Conservation (phyloP, 2,113 vertebrate species). For the Chaenogobius annularis region DNA sequence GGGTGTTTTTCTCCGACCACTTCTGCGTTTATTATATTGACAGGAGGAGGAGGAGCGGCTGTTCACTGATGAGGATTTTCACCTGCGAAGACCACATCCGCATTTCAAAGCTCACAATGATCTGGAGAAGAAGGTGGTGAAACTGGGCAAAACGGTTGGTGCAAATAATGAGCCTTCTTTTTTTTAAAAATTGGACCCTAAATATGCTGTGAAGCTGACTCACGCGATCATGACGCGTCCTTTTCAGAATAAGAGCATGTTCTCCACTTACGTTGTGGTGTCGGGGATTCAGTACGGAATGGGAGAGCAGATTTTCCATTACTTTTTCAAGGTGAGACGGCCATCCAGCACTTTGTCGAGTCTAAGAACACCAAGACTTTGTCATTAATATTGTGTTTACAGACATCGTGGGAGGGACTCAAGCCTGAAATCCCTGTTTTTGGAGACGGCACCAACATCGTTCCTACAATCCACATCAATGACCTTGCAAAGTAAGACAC, state of each 20-base stretch:
- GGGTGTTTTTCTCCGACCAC: too few species aligned
- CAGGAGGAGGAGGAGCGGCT: conserved; percentile 82
- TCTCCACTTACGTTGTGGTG: conserved; percentile 86
- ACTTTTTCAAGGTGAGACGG: conserved; percentile 87
- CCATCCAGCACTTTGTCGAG: neutral
- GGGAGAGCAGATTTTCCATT: conserved; percentile 87
- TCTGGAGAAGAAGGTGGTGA: conserved; percentile 85
- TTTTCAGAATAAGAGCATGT: conserved; percentile 74
- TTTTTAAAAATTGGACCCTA: too few species aligned
- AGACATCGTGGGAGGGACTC: conserved; percentile 86
- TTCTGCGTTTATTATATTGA: neutral
- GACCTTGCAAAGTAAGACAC: conserved; percentile 86
- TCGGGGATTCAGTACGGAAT: conserved; percentile 90
- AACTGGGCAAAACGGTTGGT: conserved; percentile 88
- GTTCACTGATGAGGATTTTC: conserved; percentile 86
- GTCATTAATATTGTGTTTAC: neutral
- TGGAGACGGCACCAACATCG: conserved; percentile 83
- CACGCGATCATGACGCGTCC: neutral
- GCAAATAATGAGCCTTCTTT: neutral
- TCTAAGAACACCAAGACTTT: neutral
- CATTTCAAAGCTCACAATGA: conserved; percentile 82
- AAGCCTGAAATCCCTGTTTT: conserved; percentile 79
- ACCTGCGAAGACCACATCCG: conserved; percentile 83
- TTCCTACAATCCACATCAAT: conserved; percentile 87
- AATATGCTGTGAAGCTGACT: neutral